A percentile compares a stretch with the other conserved stretches of the same genome.
Evolutionary conservation across 2,113 vertebrate species (phyloP).

Genomic region (Rattus rattus): DNA sequence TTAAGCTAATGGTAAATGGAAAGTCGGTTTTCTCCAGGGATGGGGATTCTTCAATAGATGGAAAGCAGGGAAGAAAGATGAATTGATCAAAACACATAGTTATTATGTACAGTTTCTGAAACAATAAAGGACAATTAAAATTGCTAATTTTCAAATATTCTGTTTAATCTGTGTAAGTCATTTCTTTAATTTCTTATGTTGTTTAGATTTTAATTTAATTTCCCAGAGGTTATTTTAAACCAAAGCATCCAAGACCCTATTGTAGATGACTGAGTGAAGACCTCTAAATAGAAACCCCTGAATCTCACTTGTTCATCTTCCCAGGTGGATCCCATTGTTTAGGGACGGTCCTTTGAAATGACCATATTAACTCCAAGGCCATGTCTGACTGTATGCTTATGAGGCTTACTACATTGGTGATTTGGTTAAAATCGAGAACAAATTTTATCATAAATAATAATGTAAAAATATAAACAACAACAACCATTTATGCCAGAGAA

Average conservation of each 20-base stretch:
- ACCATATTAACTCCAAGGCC: neutral
- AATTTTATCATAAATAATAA: neutral
- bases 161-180: neutral
- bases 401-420: neutral
- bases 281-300: no score
- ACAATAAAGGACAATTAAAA: neutral
- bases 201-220: neutral
- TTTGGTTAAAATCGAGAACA: neutral
- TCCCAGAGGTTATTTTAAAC: neutral
- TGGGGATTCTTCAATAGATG: neutral
- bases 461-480: neutral
- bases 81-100: neutral
- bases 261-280: neutral
- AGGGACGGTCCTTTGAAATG: neutral
- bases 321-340: no score
- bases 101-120: neutral
- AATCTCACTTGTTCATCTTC: neutral
- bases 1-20: neutral
- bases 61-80: no score
- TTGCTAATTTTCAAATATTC: no score
- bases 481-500: neutral
- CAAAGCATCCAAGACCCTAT: neutral
- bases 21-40: neutral
- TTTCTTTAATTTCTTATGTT: neutral
- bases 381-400: neutral